Percentiles rank a stretch among this genome's conserved stretches.
phyloP scores from a whole-genome alignment of 2,113 vertebrate species.

The Pachycephala philippinensis region DNA sequence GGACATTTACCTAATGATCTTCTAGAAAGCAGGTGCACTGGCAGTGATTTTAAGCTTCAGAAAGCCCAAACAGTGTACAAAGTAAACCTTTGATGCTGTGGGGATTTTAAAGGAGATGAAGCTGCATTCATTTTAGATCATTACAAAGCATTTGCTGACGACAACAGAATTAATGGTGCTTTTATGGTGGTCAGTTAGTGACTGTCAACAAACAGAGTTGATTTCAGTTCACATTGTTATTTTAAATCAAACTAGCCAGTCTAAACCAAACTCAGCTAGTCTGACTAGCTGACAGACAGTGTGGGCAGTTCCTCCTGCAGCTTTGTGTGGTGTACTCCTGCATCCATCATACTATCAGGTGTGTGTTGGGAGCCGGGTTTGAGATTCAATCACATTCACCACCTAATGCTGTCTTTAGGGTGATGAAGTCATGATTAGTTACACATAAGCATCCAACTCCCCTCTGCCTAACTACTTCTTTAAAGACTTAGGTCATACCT shows the following conservation, averaged over 20 bases:
- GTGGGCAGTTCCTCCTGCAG: neutral
- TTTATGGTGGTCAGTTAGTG: conserved; percentile 57
- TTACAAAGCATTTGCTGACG: conserved; percentile 69
- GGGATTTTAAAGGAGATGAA: conserved; percentile 33
- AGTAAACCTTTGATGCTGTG: conserved; percentile 55
- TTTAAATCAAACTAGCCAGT: conserved; percentile 61
- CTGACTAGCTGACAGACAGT: conserved; percentile 22
- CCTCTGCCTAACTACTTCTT: neutral
- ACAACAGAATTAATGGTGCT: conserved; percentile 52
- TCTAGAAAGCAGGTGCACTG: conserved; percentile 72
- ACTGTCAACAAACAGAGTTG: conserved; percentile 53
- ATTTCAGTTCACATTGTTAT: conserved; percentile 54
- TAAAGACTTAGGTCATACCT: neutral
- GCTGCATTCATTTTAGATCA: conserved; percentile 49
- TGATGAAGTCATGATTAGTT: neutral
- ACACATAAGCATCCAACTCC: neutral
- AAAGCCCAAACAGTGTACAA: conserved; percentile 55
- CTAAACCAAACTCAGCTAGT: neutral
- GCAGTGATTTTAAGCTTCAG: conserved; percentile 59
- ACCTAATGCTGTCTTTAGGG: neutral
- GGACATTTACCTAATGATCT: conserved; percentile 75
- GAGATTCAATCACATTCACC: neutral
- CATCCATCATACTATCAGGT: neutral
- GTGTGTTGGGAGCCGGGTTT: neutral
- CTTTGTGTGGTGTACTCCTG: neutral